Evolutionary conservation across 2,888 invertebrate species (phyloP).

Genomic region (Tortricodes alternella): DNA sequence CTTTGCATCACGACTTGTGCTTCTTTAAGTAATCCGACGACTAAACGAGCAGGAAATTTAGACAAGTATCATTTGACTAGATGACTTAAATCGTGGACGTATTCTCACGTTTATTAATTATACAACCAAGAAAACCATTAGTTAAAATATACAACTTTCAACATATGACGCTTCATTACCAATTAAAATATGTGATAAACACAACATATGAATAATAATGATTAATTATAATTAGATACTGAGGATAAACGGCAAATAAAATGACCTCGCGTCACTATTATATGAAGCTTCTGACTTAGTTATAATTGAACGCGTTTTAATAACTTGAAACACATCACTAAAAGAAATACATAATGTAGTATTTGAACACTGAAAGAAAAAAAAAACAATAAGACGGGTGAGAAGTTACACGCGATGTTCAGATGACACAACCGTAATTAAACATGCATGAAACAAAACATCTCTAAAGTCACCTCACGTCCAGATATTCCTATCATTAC

Average conservation of each 20-base stretch:
- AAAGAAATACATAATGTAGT: background rate
- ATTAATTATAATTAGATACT: too few relatives aligned
- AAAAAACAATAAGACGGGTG: too few relatives aligned
- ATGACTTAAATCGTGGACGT: background rate
- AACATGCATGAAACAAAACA: constrained; percentile 5
- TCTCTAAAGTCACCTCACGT: constrained; percentile 1
- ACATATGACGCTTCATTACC: too few relatives aligned
- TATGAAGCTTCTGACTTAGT: background rate
- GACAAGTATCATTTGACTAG: background rate
- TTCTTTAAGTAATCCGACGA: background rate
- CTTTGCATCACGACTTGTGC: background rate
- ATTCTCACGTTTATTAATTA: background rate
- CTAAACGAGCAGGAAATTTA: background rate
- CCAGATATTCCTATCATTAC: constrained; percentile 20
- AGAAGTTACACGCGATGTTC: background rate
- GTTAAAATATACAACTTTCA: too few relatives aligned
- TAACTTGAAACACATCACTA: background rate
- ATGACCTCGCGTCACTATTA: too few relatives aligned
- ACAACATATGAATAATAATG: too few relatives aligned
- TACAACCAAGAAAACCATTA: too few relatives aligned
- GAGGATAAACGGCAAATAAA: too few relatives aligned
- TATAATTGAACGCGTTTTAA: background rate
- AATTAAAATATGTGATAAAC: too few relatives aligned
- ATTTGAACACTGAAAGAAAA: background rate
- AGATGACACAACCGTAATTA: background rate